Conservation (phyloP, 2,113 vertebrate species). For the zebrafish (Danio rerio) region GRCz12tu NC_133190.1:27571501-27572000, state of each 20-base stretch:
- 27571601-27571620: conserved; percentile 46
- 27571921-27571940: too few species aligned
- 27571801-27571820: not conserved
- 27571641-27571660: conserved; percentile 61
- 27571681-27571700: conserved; percentile 59
- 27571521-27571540: not conserved
- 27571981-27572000: too few species aligned
- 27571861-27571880: too few species aligned
- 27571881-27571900: too few species aligned
- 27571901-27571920: too few species aligned
- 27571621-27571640: conserved; percentile 62
- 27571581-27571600: not conserved
- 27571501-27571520: not conserved
- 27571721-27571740: conserved; percentile 40
- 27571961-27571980: too few species aligned
- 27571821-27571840: too few species aligned
- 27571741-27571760: conserved; percentile 39
- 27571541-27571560: not conserved
- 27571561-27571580: conserved; percentile 10
- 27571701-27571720: conserved; percentile 69
- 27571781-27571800: conserved; percentile 6
- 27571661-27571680: conserved; percentile 58
- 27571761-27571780: not conserved
- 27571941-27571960: too few species aligned
- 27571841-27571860: too few species aligned